These are phyloP conservation scores for Dunckerocampus dactyliophorus DNA, from an alignment of 2,113 vertebrate species.

Conservation along the genomic window DNA sequence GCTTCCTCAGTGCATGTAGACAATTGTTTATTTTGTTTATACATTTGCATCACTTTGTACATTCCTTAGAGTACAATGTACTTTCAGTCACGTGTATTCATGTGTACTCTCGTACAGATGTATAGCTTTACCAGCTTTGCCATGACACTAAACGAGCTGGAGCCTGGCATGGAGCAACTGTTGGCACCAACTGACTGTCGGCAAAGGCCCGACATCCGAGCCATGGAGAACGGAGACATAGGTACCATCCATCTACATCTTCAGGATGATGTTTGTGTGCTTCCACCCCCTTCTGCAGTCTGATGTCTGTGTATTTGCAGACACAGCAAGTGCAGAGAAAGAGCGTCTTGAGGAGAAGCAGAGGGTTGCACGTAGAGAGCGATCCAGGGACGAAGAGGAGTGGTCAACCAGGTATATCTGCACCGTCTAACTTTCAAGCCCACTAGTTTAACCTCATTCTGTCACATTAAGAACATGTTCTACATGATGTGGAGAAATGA, in stretches of 20 bases:
- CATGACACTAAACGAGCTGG: slow-evolving; percentile 91
- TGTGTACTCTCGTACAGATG: slow-evolving; percentile 73
- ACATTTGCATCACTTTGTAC: too few species aligned
- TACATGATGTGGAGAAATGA: too few species aligned
- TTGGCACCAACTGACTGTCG: slow-evolving; percentile 90
- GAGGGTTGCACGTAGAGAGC: slow-evolving; percentile 85
- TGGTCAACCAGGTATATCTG: slow-evolving; percentile 89
- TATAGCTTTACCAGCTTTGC: slow-evolving; percentile 95
- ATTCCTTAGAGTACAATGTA: not conserved
- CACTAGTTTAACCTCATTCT: too few species aligned
- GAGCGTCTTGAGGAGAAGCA: slow-evolving; percentile 97
- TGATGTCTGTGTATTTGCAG: slow-evolving; percentile 55
- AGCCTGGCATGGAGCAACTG: slow-evolving; percentile 85
- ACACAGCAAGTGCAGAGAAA: slow-evolving; percentile 92
- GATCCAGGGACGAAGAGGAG: slow-evolving; percentile 87
- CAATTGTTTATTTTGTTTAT: too few species aligned
- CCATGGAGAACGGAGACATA: slow-evolving; percentile 96
- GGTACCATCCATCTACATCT: slow-evolving; percentile 62
- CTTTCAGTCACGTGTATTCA: too few species aligned
- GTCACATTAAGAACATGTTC: too few species aligned
- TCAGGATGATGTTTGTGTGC: too few species aligned
- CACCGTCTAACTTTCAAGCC: slow-evolving; percentile 27
- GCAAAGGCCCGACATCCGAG: slow-evolving; percentile 89
- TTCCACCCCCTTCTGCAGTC: not conserved
- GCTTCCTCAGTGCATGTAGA: not conserved